Evolutionary conservation across 2,888 invertebrate species (phyloP), one percentile per base, ranked within the genome.

Genomic region (Thymelicus lineola): DNA sequence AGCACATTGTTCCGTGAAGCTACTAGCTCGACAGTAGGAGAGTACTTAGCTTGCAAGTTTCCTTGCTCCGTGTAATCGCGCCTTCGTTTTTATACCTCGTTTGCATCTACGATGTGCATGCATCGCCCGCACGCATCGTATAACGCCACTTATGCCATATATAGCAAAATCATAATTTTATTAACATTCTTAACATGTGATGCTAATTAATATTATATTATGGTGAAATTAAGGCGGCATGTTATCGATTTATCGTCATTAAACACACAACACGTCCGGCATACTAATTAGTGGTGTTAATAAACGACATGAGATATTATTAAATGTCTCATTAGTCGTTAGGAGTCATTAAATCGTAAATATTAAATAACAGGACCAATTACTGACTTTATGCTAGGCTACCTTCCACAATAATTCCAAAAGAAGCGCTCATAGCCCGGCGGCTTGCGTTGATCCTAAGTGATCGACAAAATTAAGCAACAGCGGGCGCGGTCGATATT

Each of bases 161-260:
- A 55, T 14, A 55, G 55, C 1, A 55, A 55, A 55, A 55, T 28
- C 14, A 28, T 55, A 28, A 28, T 42, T 55, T 55, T 55, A 55
- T 53, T 28, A 55, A 14, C 55, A 55, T 55, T 55, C 28, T 55
- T 28, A 55, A 55, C 9, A 28, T 28, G 7, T 9, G 48, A 50
- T 17, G 17, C 28, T 55, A 55, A 20, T 55, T 55, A 55, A 55
- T 55, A 55, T 55, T 28, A 10, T 55, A 7, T 42, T 42, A 42
- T 42, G 28, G 7, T 15, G 20, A 20, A 10, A 14, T 55, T 55
- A 28, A 55, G 28, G 20, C 28, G 28, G 14, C 5, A 55, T 14
- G 20, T 55, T 55, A 50, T 15, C 48, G 15, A 50, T 50, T 15
- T 6, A 50, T 50, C 48, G 48, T 17, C 17, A 50, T 15, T 50